These are phyloP conservation scores for Diadumene lineata DNA, from an alignment of 92 coral and sea anemone genomes.

Conservation along the genomic window DNA sequence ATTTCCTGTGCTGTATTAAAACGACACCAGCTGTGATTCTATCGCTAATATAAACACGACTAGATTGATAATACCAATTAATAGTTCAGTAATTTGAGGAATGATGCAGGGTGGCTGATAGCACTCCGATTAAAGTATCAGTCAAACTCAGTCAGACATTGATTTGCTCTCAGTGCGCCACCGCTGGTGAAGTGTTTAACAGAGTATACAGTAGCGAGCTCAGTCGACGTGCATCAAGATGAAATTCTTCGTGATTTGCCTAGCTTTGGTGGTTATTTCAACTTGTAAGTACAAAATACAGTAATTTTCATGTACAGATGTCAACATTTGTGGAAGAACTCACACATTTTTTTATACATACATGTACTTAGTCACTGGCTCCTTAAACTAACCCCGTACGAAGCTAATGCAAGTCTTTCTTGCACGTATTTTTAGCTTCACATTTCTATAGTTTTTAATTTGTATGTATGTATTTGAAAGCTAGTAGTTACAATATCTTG, in stretches of 20 bases:
- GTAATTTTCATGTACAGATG: neutral
- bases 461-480: no score
- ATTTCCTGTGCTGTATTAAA: slow-evolving; percentile 34
- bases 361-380: no score
- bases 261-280: neutral
- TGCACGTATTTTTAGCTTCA: no score
- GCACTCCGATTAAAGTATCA: slow-evolving; percentile 7
- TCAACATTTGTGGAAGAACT: no score
- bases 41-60: slow-evolving; percentile 72
- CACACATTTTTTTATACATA: no score
- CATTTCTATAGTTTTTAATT: no score
- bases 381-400: no score
- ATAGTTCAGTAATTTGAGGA: slow-evolving; percentile 75
- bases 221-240: neutral
- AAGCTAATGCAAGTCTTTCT: no score
- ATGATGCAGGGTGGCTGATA: slow-evolving; percentile 47
- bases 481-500: no score
- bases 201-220: neutral
- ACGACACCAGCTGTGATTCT: slow-evolving; percentile 53
- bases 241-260: slow-evolving; percentile 18
- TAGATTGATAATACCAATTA: slow-evolving; percentile 60
- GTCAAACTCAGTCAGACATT: neutral
- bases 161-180: neutral
- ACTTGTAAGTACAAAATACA: slow-evolving; percentile 19
- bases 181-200: no score